Evolutionary conservation across 2,888 invertebrate species (phyloP), one percentile per base, ranked within the genome.

Genomic region (Orthonevra nobilis): DNA sequence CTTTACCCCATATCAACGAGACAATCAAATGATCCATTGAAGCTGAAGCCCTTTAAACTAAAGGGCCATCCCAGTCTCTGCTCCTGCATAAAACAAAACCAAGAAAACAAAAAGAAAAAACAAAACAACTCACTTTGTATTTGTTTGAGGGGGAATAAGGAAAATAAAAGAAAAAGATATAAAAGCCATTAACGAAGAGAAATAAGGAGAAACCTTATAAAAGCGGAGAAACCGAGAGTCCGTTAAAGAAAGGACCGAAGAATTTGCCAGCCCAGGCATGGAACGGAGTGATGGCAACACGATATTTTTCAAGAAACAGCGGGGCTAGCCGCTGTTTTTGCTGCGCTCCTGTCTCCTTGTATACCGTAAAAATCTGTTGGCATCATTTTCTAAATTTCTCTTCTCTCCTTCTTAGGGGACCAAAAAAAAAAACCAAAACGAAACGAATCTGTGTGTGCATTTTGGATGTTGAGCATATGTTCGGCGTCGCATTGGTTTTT

Each of bases 291-390:
- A 28, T 5, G 19, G 19, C 42, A 17, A n/a, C n/a, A n/a, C n/a
- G n/a, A n/a, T n/a, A n/a, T n/a, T n/a, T n/a, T n/a, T n/a, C n/a
- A n/a, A n/a, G n/a, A n/a, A 38, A 46, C 28, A 9, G 14, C 15
- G 40, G 20, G 10, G 36, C 9, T 5, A 58, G 17, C 56, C 56
- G 32, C 56, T 36, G 23, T 26, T 79, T 79, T 79, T 79, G 66
- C 73, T 79, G 79, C 7, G 30, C 46, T 61, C 73, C 79, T 79
- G 54, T 48, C 32, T 3, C 3, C 38, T 54, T 81, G 81, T 81
- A 81, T 81, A 77, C 81, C 81, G 81, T 77, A 81, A 63, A 81
- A 81, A 77, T 81, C 81, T 81, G 81, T 77, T 68, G 77, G 77
- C 77, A 81, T 81, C 77, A 70, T 81, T 81, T 79, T 68, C 72